These are phyloP conservation scores for Tragelaphus strepsiceros DNA, from an alignment of 2,113 vertebrate species.

Conservation along the genomic window DNA sequence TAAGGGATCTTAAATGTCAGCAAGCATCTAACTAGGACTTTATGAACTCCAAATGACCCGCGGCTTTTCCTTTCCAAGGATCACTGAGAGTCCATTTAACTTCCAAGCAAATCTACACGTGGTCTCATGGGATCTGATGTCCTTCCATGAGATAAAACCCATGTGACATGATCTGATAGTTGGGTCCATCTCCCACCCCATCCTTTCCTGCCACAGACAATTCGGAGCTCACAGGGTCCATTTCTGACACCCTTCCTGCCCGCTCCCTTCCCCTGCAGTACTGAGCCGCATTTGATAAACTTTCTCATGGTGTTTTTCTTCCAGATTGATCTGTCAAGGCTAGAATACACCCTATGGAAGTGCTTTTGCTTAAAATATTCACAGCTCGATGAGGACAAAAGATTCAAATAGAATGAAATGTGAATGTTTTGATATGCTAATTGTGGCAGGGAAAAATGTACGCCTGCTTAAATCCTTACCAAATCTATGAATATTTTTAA, in stretches of 20 bases:
- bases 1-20: background rate
- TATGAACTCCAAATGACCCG: background rate
- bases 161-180: background rate
- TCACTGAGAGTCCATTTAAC: background rate
- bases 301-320: background rate
- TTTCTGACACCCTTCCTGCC: background rate
- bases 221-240: background rate
- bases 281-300: background rate
- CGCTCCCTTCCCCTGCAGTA: fast-evolving
- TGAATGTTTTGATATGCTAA: constrained; percentile 52
- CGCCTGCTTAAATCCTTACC: constrained; percentile 12
- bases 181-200: background rate
- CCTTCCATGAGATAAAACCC: background rate
- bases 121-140: background rate
- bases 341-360: background rate
- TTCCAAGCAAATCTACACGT: background rate
- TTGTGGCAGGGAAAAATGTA: background rate
- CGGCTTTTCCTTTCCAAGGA: background rate
- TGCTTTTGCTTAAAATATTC: constrained; percentile 30
- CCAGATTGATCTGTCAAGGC: background rate
- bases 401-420: constrained; percentile 12
- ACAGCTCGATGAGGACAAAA: constrained; percentile 23
- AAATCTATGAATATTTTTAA: constrained; percentile 44
- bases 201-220: background rate
- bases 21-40: background rate